Base-by-base conservation (phyloP, 2,113 vertebrate genomes). In the Saccopteryx leptura region DNA sequence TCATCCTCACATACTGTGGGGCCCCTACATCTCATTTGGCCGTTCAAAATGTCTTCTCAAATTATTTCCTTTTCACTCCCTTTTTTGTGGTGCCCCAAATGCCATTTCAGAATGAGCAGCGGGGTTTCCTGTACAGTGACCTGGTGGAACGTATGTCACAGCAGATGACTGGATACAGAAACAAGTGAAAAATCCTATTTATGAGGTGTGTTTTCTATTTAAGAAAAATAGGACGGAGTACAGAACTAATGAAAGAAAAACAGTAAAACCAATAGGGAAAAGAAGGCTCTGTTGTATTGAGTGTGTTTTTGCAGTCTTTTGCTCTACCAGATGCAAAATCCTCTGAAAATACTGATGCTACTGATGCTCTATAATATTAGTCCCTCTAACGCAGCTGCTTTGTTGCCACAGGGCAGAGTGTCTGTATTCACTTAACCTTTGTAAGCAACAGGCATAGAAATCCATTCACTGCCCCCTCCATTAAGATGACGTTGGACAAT, bases 401-500 rank as follows among this genome's bases (percentile, higher is more conserved):
- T 56, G 39, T 58, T 61, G 56, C 28, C 48, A 39, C 0, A 31
- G 58, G 1, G 3, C 14, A 61, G 69, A 50, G 9, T 4, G 24
- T 48, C 75, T 54, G 4, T 17, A 68, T 60, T 24, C n/a, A 66
- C 15, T 88, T 54, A 93, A 81, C 90, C 52, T 13, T 23, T 88
- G 17, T 48, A 86, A 85, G n/a, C 26, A 48, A 26, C 9, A 50
- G 74, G 63, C 63, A 56, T 0, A 61, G n/a, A 82, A 92, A 94
- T 69, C 10, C 89, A 72, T 90, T 82, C 74, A 58, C 92, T 48
- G 46, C 58, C 31, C 21, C 50, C 14, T 61, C 68, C 28, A 9
- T 95, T 56, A 85, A 88, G 85, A 48, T 75, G 18, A 52, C 56
- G 9, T 58, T 88, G 71, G 80, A 65, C 78, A 88, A 93, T 83